Evolutionary conservation across 2,888 invertebrate genomes (phyloP).

Genomic region (Drosophila pseudotakahashii): DNA sequence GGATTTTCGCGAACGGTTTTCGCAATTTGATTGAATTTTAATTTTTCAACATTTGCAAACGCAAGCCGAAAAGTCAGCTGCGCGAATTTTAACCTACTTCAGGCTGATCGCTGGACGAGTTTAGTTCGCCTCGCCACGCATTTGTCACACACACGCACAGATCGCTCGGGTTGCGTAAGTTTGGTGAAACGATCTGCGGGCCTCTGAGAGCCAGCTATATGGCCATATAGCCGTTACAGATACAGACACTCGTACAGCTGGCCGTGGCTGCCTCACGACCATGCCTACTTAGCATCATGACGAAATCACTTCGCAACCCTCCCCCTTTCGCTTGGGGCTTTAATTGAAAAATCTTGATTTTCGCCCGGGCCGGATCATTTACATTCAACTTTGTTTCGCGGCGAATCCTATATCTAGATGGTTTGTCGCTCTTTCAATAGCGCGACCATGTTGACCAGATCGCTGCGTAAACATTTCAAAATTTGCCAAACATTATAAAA

Average conservation of each 20-base stretch:
- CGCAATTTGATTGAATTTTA: conserved; percentile 81
- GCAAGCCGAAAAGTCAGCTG: conserved; percentile 67
- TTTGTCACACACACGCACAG: conserved; percentile 75
- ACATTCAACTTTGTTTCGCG: conserved; percentile 51
- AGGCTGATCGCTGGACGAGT: conserved; percentile 69
- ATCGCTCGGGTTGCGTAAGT: conserved; percentile 44
- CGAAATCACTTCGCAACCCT: conserved; percentile 56
- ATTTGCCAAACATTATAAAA: conserved; percentile 68
- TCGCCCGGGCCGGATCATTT: conserved; percentile 56
- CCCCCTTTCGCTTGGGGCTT: conserved; percentile 27
- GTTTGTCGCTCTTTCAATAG: conserved; percentile 55
- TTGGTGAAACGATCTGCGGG: conserved; percentile 33
- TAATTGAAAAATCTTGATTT: conserved; percentile 77
- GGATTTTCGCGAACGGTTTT: conserved; percentile 55
- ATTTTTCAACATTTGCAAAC: conserved; percentile 71
- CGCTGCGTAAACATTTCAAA: conserved; percentile 73
- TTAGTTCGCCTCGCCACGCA: conserved; percentile 73
- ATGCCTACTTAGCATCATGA: conserved; percentile 77
- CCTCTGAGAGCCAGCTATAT: conserved; percentile 9
- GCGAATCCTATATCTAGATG: conserved; percentile 60
- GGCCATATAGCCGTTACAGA: neutral
- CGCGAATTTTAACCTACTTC: conserved; percentile 76
- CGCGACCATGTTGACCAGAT: conserved; percentile 51
- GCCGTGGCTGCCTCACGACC: conserved; percentile 66
- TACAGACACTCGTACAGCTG: conserved; percentile 48